phyloP scores from a whole-genome alignment of 2,113 vertebrate genomes.

The Prinia subflava region DNA sequence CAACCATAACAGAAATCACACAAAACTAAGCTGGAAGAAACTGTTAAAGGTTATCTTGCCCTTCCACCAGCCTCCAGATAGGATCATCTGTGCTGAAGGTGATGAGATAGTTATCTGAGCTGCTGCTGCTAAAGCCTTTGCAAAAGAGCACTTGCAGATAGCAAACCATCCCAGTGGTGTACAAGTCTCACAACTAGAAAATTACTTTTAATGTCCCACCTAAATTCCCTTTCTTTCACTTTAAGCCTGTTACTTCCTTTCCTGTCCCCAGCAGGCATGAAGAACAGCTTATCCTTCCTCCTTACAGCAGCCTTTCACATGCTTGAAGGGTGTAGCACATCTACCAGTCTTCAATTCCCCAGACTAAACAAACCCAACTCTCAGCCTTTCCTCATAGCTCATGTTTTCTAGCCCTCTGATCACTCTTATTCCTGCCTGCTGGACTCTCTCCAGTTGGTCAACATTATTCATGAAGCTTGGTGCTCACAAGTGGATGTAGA shows the following conservation, averaged over 20 bases:
- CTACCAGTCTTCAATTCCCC: neutral
- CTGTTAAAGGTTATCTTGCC: neutral
- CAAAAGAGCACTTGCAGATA: neutral
- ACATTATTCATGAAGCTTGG: neutral
- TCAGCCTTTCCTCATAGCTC: constrained; percentile 19
- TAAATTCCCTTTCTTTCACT: neutral
- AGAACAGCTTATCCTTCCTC: neutral
- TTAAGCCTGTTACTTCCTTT: neutral
- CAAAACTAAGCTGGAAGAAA: neutral
- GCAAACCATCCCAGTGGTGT: neutral
- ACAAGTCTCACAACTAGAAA: neutral
- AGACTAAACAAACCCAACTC: constrained; percentile 41
- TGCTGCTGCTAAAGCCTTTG: neutral
- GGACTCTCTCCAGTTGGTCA: constrained; percentile 28
- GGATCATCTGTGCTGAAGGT: neutral
- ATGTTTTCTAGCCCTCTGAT: neutral
- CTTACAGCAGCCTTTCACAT: neutral
- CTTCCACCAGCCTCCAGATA: neutral
- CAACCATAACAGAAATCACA: neutral
- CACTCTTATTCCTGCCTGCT: neutral
- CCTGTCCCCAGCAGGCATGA: neutral
- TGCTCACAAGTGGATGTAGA: neutral
- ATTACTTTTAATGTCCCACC: neutral
- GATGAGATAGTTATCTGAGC: neutral
- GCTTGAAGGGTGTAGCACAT: neutral